Evolutionary conservation across 2,888 invertebrate genomes (phyloP), one percentile per base, ranked within the genome.

Genomic region (Phorcus lineatus): DNA sequence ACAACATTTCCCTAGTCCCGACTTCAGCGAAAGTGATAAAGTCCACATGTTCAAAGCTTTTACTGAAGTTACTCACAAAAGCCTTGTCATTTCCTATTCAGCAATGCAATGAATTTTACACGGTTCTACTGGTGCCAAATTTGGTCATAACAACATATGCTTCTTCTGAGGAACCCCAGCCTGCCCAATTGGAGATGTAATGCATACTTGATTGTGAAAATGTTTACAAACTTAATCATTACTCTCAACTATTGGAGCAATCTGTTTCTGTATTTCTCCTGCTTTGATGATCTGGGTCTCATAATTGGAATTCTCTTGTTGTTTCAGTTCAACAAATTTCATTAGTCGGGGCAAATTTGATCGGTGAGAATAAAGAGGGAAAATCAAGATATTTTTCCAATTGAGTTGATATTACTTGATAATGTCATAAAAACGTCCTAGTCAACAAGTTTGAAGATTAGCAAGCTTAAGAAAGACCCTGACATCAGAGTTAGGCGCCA

Each of bases 31-130:
- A 70, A 36, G 40, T 24, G 70, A 70, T 70, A 36, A 70, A 70
- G 40, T 40, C 70, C 70, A 70, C 31, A 70, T 70, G 70, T 70
- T 70, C 70, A 62, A 62, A 62, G 62, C 28, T 28, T 62, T 62
- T 28, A 28, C 36, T 36, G 36, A 31, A 36, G 47, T 47, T 47
- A 47, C 47, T 47, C 47, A 47, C 47, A 47, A 47, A 47, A 47
- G 47, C 47, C 47, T 47, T 47, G 47, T 47, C 47, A 47, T 47
- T 47, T 47, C 47, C 47, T 47, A 47, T 47, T 47, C 47, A 47
- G 47, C 47, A 47, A 47, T 47, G 47, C 47, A 47, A 47, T 47
- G 47, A 47, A 47, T 47, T 47, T 47, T 11, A 47, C 47, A 47
- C 6, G 47, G 11, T 47, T 6, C 9, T 47, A 47, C 13, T 47